A percentile compares a stretch with the other conserved stretches of the same genome.
These are phyloP conservation scores for Myopa testacea DNA, from an alignment of 2,888 invertebrate genomes.

Conservation along the genomic window DNA sequence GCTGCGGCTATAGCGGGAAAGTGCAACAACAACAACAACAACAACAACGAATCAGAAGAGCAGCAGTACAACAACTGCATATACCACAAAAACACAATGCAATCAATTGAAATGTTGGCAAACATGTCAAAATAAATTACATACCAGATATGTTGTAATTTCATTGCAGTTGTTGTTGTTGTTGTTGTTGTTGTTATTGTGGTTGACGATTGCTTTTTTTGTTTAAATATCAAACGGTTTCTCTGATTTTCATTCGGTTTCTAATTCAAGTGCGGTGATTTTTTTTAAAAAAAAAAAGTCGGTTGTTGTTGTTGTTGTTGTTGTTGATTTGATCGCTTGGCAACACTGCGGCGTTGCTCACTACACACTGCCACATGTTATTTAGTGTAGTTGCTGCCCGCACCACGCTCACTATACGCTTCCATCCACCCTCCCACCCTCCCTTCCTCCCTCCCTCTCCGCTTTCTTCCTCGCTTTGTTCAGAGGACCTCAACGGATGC, in stretches of 20 bases:
- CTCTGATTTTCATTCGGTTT: constrained; percentile 23
- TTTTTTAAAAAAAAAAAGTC: not conserved
- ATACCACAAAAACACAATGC: constrained; percentile 47
- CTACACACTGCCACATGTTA: not conserved
- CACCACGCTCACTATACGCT: not conserved
- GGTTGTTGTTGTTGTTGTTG: not conserved
- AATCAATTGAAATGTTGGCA: constrained; percentile 68
- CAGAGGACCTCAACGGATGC: not conserved
- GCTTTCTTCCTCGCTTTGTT: not conserved
- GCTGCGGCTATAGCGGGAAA: not conserved
- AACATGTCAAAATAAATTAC: constrained; percentile 61
- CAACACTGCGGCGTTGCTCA: constrained; percentile 1
- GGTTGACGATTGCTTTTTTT: constrained; percentile 40
- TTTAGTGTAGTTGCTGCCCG: not conserved
- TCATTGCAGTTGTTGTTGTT: constrained; percentile 45
- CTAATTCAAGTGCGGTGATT: constrained; percentile 26
- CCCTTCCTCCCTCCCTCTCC: not conserved
- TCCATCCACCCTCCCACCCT: not conserved
- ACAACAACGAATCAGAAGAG: not conserved
- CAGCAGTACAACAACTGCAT: not conserved
- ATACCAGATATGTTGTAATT: not conserved
- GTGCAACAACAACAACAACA: constrained; percentile 5
- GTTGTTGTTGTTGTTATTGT: constrained; percentile 47
- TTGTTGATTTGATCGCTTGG: not conserved
- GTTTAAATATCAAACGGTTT: constrained; percentile 34